phyloP scores from a whole-genome alignment of 2,113 vertebrate species.

The Psephotus haematonotus region DNA sequence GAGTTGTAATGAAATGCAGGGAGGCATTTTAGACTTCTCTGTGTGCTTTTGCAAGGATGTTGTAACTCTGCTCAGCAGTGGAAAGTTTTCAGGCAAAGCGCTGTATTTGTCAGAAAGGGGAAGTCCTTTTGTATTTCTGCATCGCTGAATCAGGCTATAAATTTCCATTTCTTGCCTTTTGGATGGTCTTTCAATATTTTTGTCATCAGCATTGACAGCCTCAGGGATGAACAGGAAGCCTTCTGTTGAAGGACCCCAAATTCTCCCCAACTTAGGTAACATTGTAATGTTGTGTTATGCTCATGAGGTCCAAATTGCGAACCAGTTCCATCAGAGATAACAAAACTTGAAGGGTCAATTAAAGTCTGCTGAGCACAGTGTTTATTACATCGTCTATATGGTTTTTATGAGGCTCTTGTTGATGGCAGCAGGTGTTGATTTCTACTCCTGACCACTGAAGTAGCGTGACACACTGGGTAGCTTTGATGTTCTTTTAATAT shows the following conservation, averaged over 20 bases:
- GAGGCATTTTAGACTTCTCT: background rate
- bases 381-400: background rate
- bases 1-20: background rate
- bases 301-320: background rate
- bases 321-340: background rate
- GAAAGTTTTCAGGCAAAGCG: background rate
- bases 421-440: background rate
- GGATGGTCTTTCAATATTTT: too few species aligned
- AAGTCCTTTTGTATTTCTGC: background rate
- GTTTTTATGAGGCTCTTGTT: background rate
- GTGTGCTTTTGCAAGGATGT: background rate
- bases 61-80: background rate
- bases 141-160: too few species aligned
- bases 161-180: too few species aligned
- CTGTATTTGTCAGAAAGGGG: background rate
- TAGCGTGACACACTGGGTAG: too few species aligned
- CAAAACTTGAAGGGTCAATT: background rate
- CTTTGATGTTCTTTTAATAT: background rate
- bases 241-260: background rate
- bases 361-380: background rate
- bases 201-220: background rate
- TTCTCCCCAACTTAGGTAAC: background rate
- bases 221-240: too few species aligned
- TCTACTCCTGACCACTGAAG: background rate
- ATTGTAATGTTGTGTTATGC: too few species aligned